Evolutionary conservation across 2,797 vertebrate species (phyloP).

Genomic region (Sibirionetta formosa): DNA sequence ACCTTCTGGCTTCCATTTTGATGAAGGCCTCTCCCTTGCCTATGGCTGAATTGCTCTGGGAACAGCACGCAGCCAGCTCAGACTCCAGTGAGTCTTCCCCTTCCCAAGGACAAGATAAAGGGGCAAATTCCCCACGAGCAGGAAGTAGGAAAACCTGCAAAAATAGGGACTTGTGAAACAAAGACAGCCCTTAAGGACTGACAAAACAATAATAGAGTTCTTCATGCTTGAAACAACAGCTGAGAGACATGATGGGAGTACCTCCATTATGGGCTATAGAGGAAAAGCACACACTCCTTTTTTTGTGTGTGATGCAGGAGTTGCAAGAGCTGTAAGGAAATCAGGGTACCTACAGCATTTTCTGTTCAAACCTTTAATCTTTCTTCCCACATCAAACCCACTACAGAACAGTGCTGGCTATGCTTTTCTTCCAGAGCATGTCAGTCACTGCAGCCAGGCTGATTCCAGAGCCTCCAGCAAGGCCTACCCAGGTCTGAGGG

Average conservation of each 20-base stretch:
- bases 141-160: neutral
- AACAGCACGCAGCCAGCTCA: accelerated
- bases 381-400: neutral
- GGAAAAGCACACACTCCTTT: neutral
- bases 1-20: neutral
- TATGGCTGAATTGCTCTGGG: neutral
- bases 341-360: neutral
- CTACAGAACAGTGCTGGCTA: neutral
- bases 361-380: neutral
- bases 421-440: neutral
- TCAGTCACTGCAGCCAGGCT: neutral
- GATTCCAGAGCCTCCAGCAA: accelerated
- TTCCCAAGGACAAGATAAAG: neutral
- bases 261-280: neutral
- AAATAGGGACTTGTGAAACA: neutral
- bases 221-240: neutral
- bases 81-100: neutral
- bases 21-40: neutral
- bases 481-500: neutral
- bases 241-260: neutral
- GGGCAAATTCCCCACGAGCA: neutral
- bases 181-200: neutral
- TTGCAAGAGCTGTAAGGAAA: neutral
- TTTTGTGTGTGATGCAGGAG: neutral
- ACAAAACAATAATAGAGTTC: neutral